Evolutionary conservation across 35 echinoderm and acorn worm genomes (phyloP).

Genomic region (Heliocidaris tuberculata): DNA sequence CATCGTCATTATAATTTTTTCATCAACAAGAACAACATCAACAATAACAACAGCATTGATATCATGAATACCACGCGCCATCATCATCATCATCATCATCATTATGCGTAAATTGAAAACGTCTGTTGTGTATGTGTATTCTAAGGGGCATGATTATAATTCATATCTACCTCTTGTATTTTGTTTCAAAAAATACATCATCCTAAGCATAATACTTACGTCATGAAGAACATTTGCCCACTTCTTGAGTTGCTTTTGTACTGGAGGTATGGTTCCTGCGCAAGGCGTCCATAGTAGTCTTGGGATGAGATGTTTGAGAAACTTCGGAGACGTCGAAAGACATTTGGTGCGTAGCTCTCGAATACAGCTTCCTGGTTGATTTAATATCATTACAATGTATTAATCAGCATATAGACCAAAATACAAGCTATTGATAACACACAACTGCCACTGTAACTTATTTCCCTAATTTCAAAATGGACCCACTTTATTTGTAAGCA

Average conservation of each 20-base stretch:
- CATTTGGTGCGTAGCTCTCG: slow-evolving; percentile 56
- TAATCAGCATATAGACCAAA: neutral
- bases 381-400: neutral
- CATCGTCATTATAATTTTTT: no score
- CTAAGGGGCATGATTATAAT: neutral
- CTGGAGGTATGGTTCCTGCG: slow-evolving; percentile 43
- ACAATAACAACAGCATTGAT: neutral
- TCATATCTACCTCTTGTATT: neutral
- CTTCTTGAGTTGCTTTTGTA: slow-evolving; percentile 70
- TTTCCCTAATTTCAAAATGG: neutral
- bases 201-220: slow-evolving; percentile 39
- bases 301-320: slow-evolving; percentile 7
- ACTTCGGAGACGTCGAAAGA: slow-evolving; percentile 22
- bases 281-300: slow-evolving; percentile 21
- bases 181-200: neutral
- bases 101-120: neutral
- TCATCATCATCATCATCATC: neutral
- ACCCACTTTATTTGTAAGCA: no score
- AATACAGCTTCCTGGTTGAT: slow-evolving; percentile 31
- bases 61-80: neutral
- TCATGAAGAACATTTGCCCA: slow-evolving; percentile 66
- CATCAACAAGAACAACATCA: no score
- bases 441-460: neutral
- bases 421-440: neutral
- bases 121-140: neutral